Conservation (phyloP, 1,140 invertebrate genomes). For the Meloidogyne floridensis region DNA sequence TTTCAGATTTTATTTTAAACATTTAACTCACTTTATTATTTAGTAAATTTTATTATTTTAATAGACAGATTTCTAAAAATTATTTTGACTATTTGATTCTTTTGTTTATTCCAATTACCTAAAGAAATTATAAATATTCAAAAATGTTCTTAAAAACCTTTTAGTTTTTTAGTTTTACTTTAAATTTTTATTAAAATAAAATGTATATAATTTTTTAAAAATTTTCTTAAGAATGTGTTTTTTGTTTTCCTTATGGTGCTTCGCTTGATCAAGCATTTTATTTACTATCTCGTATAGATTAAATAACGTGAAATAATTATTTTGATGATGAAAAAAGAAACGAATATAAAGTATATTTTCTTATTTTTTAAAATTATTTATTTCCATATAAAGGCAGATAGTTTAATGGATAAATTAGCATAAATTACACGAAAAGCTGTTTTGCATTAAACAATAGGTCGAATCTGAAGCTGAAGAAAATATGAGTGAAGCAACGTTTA, state of each 20-base stretch:
- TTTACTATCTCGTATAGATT: conserved; percentile 53
- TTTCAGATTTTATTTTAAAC: too few species aligned
- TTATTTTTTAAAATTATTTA: conserved; percentile 12
- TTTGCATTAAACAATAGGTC: conserved; percentile 48
- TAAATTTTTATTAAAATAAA: background rate
- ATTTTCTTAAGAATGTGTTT: conserved; percentile 48
- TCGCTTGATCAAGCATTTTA: conserved; percentile 58
- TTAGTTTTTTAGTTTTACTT: too few species aligned
- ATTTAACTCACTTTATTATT: too few species aligned
- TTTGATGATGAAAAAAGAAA: conserved; percentile 16
- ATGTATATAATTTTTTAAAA: too few species aligned
- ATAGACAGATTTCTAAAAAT: too few species aligned
- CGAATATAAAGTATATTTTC: conserved; percentile 47
- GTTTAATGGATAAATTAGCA: conserved; percentile 48
- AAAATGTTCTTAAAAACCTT: too few species aligned
- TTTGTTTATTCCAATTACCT: too few species aligned
- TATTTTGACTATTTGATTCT: too few species aligned
- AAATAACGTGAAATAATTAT: conserved; percentile 32
- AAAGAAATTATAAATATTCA: too few species aligned
- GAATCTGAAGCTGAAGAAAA: conserved; percentile 62
- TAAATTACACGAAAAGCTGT: conserved; percentile 54
- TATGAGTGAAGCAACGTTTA: conserved; percentile 62
- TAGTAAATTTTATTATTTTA: too few species aligned
- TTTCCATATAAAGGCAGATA: background rate
- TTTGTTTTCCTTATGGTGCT: conserved; percentile 63